Evolutionary conservation across 2,113 vertebrate genomes (phyloP).

Genomic region (Cranoglanis bouderius): DNA sequence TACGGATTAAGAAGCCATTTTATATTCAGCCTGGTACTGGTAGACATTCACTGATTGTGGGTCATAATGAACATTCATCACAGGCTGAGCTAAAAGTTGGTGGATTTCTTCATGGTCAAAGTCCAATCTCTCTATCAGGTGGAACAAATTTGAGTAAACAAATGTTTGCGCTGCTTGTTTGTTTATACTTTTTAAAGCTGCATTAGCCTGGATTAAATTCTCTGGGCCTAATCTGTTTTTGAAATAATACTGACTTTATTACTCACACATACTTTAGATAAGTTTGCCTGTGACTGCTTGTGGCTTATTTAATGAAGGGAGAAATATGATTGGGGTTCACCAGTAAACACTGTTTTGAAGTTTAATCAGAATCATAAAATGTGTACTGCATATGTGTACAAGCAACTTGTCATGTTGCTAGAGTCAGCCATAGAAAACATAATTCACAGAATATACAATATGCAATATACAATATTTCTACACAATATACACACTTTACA

Average conservation of each 20-base stretch:
- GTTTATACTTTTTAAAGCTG: not conserved
- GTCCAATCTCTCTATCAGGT: conserved; percentile 26
- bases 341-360: not conserved
- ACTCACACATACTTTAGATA: not conserved
- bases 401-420: not conserved
- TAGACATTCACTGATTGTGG: not conserved
- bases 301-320: not conserved
- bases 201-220: conserved; percentile 5
- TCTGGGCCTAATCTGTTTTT: conserved; percentile 14
- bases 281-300: not conserved
- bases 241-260: conserved; percentile 5
- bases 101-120: conserved; percentile 37
- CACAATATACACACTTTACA: not conserved
- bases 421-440: not conserved
- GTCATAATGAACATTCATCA: not conserved
- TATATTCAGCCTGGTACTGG: not conserved
- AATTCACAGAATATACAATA: not conserved
- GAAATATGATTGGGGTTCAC: not conserved
- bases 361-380: conserved; percentile 2
- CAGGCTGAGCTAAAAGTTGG: not conserved
- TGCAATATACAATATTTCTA: not conserved
- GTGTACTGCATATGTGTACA: not conserved
- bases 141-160: not conserved
- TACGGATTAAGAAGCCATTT: not conserved
- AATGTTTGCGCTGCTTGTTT: conserved; percentile 10